phyloP scores from a whole-genome alignment of 2,113 vertebrate species.

The Nipponia nippon region DNA sequence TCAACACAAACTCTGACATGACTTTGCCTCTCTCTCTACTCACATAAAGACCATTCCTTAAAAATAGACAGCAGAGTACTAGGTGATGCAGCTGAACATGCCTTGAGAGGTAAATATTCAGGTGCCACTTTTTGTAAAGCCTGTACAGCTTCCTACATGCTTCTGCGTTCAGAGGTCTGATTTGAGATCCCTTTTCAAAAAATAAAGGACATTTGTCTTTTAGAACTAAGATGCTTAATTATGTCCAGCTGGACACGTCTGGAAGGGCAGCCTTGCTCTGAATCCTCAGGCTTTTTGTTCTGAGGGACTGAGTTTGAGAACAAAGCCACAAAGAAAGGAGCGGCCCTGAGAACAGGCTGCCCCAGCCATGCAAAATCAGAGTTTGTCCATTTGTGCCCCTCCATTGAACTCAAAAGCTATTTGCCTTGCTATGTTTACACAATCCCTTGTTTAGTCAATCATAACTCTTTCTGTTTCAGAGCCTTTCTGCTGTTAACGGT shows the following conservation, averaged over 20 bases:
- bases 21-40: neutral
- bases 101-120: neutral
- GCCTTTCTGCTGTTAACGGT: slow-evolving; percentile 63
- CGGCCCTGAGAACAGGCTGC: neutral
- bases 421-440: neutral
- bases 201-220: neutral
- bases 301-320: neutral
- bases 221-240: neutral
- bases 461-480: slow-evolving; percentile 46
- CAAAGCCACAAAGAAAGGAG: neutral
- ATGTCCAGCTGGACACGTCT: neutral
- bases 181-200: neutral
- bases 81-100: neutral
- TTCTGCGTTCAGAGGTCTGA: neutral
- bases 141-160: neutral
- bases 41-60: neutral
- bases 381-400: neutral
- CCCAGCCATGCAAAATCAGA: neutral
- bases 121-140: neutral
- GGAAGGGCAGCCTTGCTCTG: neutral
- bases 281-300: neutral
- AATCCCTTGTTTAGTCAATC: neutral
- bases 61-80: neutral
- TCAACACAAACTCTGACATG: neutral
- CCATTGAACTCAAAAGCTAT: neutral